Conservation (phyloP, 2,888 invertebrate genomes). For the Sphecodes monilicornis region DNA sequence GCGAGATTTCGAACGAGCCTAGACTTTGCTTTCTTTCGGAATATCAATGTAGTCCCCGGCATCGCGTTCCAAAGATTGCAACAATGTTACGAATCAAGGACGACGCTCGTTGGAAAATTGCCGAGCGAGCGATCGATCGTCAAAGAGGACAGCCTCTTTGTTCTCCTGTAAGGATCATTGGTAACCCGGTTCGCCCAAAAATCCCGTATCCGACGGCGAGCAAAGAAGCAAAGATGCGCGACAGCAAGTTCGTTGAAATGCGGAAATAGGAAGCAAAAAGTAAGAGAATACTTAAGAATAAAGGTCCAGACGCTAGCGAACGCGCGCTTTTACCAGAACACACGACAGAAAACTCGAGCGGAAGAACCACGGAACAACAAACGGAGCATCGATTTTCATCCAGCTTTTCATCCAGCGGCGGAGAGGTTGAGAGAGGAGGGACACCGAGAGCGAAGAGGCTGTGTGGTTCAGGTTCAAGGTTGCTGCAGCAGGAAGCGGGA, state of each 20-base stretch:
- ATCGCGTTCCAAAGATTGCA: not conserved
- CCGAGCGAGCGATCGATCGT: not conserved
- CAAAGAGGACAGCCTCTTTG: not conserved
- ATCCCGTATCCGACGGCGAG: not conserved
- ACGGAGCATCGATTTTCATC: constrained; percentile 61
- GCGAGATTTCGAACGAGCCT: not conserved
- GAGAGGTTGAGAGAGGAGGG: constrained; percentile 46
- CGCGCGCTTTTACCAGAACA: not conserved
- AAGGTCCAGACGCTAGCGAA: not conserved
- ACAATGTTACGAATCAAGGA: not conserved
- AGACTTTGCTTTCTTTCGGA: not conserved
- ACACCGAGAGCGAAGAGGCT: constrained; percentile 33
- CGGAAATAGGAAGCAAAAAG: not conserved
- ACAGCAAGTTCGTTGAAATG: not conserved
- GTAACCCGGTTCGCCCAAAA: not conserved
- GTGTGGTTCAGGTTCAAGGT: constrained; percentile 73
- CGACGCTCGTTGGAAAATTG: not conserved
- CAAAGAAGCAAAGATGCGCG: not conserved
- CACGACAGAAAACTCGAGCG: not conserved
- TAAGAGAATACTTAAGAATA: not conserved
- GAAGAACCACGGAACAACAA: constrained; percentile 37
- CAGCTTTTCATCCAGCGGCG: constrained; percentile 39
- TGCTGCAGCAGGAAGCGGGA: constrained; percentile 63
- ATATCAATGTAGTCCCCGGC: not conserved
- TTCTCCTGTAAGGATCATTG: not conserved